These are phyloP conservation scores for Porites australiensis DNA, from an alignment of 64 coral and sea anemone species.

Conservation along the genomic window DNA sequence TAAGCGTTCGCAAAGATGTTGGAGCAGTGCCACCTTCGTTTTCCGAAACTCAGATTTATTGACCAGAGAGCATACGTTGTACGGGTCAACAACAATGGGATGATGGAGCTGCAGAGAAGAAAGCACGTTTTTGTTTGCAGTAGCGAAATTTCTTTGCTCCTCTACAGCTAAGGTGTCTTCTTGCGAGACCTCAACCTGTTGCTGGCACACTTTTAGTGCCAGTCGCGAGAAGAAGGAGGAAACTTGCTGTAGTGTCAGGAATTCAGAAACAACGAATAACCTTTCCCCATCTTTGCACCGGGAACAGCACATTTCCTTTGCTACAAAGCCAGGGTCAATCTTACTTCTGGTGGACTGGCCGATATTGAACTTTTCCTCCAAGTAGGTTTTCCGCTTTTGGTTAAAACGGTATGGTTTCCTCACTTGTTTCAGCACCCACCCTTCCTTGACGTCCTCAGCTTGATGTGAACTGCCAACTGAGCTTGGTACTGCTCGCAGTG, in stretches of 20 bases:
- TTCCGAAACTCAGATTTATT: not conserved
- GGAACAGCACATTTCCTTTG: conserved; percentile 58
- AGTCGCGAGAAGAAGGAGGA: conserved; percentile 60
- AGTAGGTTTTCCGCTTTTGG: conserved; percentile 46
- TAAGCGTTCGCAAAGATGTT: conserved; percentile 14
- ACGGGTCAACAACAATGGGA: conserved; percentile 54
- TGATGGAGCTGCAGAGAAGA: conserved; percentile 13
- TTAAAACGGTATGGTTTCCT: conserved; percentile 45
- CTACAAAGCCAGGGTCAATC: conserved; percentile 16
- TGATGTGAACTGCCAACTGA: not conserved
- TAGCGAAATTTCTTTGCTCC: conserved; percentile 41
- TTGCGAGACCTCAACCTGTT: conserved; percentile 13
- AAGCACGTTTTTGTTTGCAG: conserved; percentile 13
- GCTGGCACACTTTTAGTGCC: conserved; percentile 39
- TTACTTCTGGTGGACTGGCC: conserved; percentile 39
- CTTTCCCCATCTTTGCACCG: conserved; percentile 27
- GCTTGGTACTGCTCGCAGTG: not conserved
- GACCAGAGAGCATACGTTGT: conserved; percentile 47
- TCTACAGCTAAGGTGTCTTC: conserved; percentile 9
- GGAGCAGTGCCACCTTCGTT: conserved; percentile 43
- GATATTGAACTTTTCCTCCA: conserved; percentile 59
- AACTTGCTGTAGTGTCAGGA: conserved; percentile 57
- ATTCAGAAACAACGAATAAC: conserved; percentile 56
- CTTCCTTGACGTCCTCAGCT: not conserved
- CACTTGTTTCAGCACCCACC: conserved; percentile 45